Percentiles rank a stretch among this genome's conserved stretches.
These are phyloP conservation scores for Lacerta viridis DNA, from an alignment of 2,797 vertebrate species.

Conservation along the genomic window DNA sequence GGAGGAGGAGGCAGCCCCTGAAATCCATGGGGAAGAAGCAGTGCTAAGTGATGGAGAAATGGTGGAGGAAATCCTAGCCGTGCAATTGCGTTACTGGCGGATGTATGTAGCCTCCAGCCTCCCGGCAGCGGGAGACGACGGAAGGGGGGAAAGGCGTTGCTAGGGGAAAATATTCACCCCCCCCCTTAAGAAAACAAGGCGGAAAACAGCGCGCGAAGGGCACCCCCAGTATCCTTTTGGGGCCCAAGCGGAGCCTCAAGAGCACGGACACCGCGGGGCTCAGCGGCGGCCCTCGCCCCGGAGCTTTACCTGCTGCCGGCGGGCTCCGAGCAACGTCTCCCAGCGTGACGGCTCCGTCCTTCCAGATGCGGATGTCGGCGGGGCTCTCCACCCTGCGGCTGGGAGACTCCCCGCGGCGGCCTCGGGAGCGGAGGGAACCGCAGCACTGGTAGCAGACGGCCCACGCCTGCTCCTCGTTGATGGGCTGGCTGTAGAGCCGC, in stretches of 20 bases:
- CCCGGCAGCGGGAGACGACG: too few species aligned
- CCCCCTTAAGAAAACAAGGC: background rate
- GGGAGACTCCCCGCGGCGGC: slow-evolving; percentile 55
- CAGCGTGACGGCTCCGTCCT: slow-evolving; percentile 86
- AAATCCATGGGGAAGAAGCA: background rate
- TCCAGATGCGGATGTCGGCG: slow-evolving; percentile 85
- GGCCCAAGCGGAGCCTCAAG: background rate
- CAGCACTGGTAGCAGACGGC: slow-evolving; percentile 97
- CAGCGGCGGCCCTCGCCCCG: slow-evolving; percentile 8
- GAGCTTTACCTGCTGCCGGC: slow-evolving; percentile 61
- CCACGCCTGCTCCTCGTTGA: slow-evolving; percentile 99
- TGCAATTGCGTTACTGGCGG: background rate
- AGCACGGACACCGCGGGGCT: too few species aligned
- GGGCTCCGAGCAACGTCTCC: slow-evolving; percentile 34
- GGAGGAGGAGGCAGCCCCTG: background rate
- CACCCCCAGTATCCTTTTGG: too few species aligned
- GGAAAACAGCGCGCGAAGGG: background rate
- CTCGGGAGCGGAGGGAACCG: slow-evolving; percentile 79
- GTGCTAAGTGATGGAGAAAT: background rate
- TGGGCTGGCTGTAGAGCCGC: slow-evolving; percentile 92
- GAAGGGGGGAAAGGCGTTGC: background rate
- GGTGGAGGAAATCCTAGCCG: background rate
- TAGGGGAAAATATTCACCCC: too few species aligned
- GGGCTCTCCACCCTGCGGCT: slow-evolving; percentile 67
- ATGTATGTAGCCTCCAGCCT: background rate